A percentile compares a stretch with the other conserved stretches of the same genome.
Evolutionary conservation across 1,140 invertebrate species (phyloP).

Genomic region (Drosophila novamexicana): DNA sequence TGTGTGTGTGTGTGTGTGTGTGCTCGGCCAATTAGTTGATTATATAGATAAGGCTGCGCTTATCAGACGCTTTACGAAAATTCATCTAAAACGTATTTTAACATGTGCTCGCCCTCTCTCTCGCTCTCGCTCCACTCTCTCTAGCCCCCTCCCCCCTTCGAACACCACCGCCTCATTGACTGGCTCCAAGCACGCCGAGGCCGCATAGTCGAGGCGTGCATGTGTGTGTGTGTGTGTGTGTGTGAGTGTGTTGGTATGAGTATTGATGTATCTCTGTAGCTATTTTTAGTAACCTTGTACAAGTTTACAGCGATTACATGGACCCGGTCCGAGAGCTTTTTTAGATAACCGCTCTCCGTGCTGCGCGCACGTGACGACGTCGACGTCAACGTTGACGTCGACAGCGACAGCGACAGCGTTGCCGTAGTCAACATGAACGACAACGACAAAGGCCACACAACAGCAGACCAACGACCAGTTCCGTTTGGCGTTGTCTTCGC

Average conservation of each 20-base stretch:
- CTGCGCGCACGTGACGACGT: conserved; percentile 49
- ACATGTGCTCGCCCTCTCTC: conserved; percentile 35
- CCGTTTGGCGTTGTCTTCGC: conserved; percentile 29
- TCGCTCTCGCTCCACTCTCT: neutral
- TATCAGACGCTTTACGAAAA: conserved; percentile 75
- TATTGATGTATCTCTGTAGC: conserved; percentile 21
- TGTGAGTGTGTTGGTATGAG: conserved; percentile 10
- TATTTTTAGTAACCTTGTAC: conserved; percentile 52
- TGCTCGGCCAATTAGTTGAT: conserved; percentile 49
- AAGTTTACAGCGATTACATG: conserved; percentile 55
- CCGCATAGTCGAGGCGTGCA: conserved; percentile 13
- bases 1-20: neutral
- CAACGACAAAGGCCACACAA: conserved; percentile 44
- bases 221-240: conserved; percentile 2
- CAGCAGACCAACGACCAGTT: conserved; percentile 55
- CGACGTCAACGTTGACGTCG: neutral
- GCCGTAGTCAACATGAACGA: conserved; percentile 7
- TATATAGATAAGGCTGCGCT: conserved; percentile 70
- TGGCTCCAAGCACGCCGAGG: conserved; percentile 22
- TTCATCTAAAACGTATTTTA: conserved; percentile 78
- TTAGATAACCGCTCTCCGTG: conserved; percentile 46
- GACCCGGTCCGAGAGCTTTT: conserved; percentile 40
- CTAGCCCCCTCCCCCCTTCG: neutral
- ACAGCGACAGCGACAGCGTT: conserved; percentile 8
- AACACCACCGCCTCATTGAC: conserved; percentile 4